These are phyloP conservation scores for Ivindomyrus marchei DNA, from an alignment of 2,113 vertebrate genomes.

Conservation along the genomic window DNA sequence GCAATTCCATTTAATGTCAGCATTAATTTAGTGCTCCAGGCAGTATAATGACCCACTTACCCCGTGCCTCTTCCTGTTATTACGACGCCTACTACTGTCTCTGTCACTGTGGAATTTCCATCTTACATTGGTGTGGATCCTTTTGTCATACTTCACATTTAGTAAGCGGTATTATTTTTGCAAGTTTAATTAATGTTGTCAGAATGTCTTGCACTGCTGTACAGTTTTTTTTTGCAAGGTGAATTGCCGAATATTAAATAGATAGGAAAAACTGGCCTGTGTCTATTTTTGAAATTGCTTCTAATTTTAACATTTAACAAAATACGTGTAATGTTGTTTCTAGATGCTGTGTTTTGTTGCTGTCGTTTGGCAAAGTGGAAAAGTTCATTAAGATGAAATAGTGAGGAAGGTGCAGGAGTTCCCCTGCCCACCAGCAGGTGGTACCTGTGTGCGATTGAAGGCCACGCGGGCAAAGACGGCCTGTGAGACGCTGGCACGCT, in stretches of 20 bases:
- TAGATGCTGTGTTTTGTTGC: neutral
- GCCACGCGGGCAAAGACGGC: conserved; percentile 81
- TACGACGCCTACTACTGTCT: neutral
- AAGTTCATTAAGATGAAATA: neutral
- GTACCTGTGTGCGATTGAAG: conserved; percentile 81
- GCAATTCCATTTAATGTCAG: neutral
- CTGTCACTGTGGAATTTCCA: neutral
- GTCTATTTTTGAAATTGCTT: neutral
- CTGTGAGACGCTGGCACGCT: conserved; percentile 78
- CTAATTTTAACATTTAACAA: neutral
- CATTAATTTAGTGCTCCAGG: neutral
- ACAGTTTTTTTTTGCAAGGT: neutral
- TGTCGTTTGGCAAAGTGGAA: neutral
- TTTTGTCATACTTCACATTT: neutral
- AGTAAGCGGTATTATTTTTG: neutral
- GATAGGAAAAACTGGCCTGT: neutral
- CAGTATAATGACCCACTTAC: neutral
- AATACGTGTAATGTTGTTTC: neutral
- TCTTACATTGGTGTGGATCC: neutral
- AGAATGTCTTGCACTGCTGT: neutral
- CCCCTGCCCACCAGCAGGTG: neutral
- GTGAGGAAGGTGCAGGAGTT: too few relatives aligned
- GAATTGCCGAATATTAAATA: neutral
- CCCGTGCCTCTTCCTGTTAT: neutral
- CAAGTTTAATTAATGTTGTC: neutral